These are phyloP conservation scores for Micrasema minimum DNA, from an alignment of 1,140 invertebrate genomes.

Conservation along the genomic window DNA sequence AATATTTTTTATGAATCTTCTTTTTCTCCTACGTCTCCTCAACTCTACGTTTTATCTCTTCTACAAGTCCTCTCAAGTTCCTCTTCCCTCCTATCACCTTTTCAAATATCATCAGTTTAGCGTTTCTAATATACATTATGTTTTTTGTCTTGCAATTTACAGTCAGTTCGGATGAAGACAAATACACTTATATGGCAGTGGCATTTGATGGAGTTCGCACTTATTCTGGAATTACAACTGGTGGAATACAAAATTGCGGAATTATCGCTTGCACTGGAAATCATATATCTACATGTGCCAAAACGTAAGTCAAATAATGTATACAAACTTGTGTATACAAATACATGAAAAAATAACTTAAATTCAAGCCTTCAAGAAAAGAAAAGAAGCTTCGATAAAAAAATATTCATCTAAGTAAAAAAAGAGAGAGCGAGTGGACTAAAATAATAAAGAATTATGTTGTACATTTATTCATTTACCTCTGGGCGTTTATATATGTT, in stretches of 20 bases:
- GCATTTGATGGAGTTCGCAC: conserved; percentile 65
- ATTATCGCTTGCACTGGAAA: conserved; percentile 64
- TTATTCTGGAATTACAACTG: conserved; percentile 56
- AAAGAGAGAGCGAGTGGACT: not conserved
- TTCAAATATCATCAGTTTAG: no score
- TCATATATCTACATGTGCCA: conserved; percentile 59
- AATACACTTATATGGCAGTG: conserved; percentile 52
- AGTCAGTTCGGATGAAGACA: not conserved
- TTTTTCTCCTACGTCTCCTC: no score
- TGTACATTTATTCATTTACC: not conserved
- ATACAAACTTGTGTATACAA: not conserved
- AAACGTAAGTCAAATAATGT: conserved; percentile 55
- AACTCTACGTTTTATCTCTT: no score
- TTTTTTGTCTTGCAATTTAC: conserved; percentile 8
- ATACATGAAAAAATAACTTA: not conserved
- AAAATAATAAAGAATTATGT: not conserved
- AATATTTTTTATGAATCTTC: no score
- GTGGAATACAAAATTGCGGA: conserved; percentile 64
- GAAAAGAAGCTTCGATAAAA: not conserved
- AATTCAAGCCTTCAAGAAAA: not conserved
- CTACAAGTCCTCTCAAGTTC: no score
- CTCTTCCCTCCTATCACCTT: no score
- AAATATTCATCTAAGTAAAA: not conserved
- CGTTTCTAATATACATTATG: not conserved
- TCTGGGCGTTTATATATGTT: no score